Base-by-base conservation (phyloP, 2,888 invertebrate species). In the Cryptophagus acutangulus region DNA sequence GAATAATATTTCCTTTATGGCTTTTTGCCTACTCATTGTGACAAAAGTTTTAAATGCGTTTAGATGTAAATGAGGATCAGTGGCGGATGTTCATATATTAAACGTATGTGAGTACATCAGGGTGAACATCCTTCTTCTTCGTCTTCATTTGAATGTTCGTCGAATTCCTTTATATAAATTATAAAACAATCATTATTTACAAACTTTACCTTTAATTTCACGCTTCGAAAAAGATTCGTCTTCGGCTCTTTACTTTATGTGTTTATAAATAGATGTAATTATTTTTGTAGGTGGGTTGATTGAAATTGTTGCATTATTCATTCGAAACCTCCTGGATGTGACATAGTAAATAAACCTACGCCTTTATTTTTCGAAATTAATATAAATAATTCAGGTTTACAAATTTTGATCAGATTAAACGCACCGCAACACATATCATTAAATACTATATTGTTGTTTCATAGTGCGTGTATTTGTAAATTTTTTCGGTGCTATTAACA, bases 101-200 rank as follows among this genome's bases (percentile, higher is more conserved):
- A 26, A n/a, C 12, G n/a, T 26, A 26, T 26, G 12, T 26, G 12
- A 26, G 26, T 13, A 26, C 26, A 3, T 6, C 3, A 13, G 43
- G 45, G 49, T 48, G 47, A 49, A 49, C 43, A 49, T 45, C 45
- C 49, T 49, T 30, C n/a, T 10, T 26, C 3, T 26, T 26, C 10
- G 6, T 25, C 34, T 36, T 36, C 18, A 15, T 40, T 10, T 18
- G 24, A 18, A 36, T 14, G 24, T 31, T 20, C 40, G 6, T 31
- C 3, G 4, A 3, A 8, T 13, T 31, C 12, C 3, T 31, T 8
- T 31, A 3, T n/a, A 26, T 26, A 6, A 4, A n/a, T 33, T 25
- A 24, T 17, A 40, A 26, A 40, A 40, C 35, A 40, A 35, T 40
- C 33, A 31, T 33, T 40, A 10, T 38, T 33, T 40, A 18, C 33